phyloP scores from a whole-genome alignment of 1,140 invertebrate species.

The Camponotus vicinus region DNA sequence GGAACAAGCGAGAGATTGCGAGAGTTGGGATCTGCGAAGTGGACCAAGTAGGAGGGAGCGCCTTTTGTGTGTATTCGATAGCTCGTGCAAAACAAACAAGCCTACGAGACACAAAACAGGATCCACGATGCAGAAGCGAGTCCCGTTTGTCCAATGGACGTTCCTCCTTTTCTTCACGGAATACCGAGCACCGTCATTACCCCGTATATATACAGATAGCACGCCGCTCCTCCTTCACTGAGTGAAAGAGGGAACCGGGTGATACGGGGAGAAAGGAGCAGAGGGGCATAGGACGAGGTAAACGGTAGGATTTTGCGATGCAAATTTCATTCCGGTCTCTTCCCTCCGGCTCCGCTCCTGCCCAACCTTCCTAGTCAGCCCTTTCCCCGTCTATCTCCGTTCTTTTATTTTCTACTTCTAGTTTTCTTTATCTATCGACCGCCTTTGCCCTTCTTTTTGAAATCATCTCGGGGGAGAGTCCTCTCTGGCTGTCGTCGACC shows the following conservation, averaged over 20 bases:
- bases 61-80: constrained; percentile 79
- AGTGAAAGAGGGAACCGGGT: not conserved
- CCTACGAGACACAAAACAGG: constrained; percentile 77
- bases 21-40: constrained; percentile 37
- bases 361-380: constrained; percentile 37
- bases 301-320: constrained; percentile 80
- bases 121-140: constrained; percentile 67
- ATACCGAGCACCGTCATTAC: constrained; percentile 77
- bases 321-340: constrained; percentile 81
- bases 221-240: constrained; percentile 20
- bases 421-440: constrained; percentile 65
- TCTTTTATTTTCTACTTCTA: constrained; percentile 49
- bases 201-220: constrained; percentile 67
- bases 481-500: constrained; percentile 48
- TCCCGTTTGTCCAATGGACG: constrained; percentile 69
- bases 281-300: constrained; percentile 54
- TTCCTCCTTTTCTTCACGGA: constrained; percentile 76
- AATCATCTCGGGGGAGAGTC: constrained; percentile 55
- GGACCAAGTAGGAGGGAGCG: constrained; percentile 31
- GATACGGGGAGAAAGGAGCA: not conserved
- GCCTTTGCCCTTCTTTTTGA: constrained; percentile 36
- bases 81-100: constrained; percentile 79
- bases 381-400: constrained; percentile 32
- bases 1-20: constrained; percentile 41
- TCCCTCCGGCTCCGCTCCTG: not conserved